These are phyloP conservation scores for Rhynchonycteris naso DNA, from an alignment of 2,797 vertebrate genomes.

Conservation along the genomic window DNA sequence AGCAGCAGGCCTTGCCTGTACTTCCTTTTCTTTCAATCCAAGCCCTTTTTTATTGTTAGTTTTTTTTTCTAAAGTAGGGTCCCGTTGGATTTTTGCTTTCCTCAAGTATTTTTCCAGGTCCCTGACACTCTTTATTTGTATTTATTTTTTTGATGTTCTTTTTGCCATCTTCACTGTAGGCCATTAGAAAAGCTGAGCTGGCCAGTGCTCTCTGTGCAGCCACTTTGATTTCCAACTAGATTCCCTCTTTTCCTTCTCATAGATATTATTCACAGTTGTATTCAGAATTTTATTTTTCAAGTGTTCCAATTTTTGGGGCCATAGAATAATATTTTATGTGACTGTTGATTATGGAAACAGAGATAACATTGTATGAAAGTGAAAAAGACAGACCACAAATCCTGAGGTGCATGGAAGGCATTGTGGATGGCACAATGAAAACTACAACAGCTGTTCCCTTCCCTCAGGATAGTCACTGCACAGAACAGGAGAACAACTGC, in stretches of 20 bases:
- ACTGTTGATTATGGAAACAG: neutral
- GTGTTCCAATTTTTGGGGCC: neutral
- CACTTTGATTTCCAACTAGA: neutral
- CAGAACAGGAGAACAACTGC: neutral
- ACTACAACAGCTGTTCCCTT: neutral
- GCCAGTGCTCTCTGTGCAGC: neutral
- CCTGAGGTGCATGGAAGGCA: neutral
- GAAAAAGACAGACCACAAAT: slow-evolving; percentile 13
- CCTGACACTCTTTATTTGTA: neutral
- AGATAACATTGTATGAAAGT: neutral
- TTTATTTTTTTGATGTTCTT: neutral
- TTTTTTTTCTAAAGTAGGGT: neutral
- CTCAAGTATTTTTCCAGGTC: neutral
- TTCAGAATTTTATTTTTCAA: slow-evolving; percentile 47
- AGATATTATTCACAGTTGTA: slow-evolving; percentile 33
- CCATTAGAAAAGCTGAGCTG: neutral
- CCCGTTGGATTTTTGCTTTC: neutral
- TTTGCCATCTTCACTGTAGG: neutral
- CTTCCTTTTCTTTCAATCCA: neutral
- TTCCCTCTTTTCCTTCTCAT: neutral
- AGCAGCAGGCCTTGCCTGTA: neutral
- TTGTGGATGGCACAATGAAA: neutral
- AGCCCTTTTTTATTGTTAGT: neutral
- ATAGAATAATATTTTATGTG: neutral
- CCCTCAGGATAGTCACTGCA: neutral